Conservation (phyloP, 2,113 vertebrate genomes). For the Alligator sinensis region DNA sequence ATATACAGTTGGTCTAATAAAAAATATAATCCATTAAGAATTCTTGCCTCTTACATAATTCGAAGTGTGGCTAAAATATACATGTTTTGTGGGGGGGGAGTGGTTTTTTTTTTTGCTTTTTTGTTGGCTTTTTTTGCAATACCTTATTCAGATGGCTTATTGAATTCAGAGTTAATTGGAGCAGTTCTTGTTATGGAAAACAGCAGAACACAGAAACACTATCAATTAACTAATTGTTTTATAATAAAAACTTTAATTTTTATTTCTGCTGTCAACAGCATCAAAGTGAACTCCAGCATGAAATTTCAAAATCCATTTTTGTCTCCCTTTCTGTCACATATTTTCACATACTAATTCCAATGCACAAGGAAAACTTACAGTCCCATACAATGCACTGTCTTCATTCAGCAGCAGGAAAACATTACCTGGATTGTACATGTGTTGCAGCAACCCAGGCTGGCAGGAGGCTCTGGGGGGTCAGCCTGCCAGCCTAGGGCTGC, state of each 20-base stretch:
- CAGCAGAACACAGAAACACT: not conserved
- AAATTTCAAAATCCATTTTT: not conserved
- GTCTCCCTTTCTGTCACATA: not conserved
- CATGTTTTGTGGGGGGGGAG: no score
- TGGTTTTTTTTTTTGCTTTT: no score
- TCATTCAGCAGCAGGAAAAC: not conserved
- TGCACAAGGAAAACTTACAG: not conserved
- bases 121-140: no score
- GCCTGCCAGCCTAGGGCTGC: no score
- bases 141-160: not conserved
- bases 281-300: not conserved
- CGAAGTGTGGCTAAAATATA: no score
- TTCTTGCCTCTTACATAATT: no score
- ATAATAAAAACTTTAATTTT: not conserved
- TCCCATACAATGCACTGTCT: not conserved
- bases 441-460: no score
- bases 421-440: not conserved
- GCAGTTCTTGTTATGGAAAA: not conserved
- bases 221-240: not conserved
- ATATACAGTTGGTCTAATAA: no score
- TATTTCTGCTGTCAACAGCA: not conserved
- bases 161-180: constrained; percentile 18
- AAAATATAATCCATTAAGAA: no score
- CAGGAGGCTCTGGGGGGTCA: no score
- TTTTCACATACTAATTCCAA: not conserved